Evolutionary conservation across 2,888 invertebrate genomes (phyloP).

Genomic region (Matsumyia berberina): DNA sequence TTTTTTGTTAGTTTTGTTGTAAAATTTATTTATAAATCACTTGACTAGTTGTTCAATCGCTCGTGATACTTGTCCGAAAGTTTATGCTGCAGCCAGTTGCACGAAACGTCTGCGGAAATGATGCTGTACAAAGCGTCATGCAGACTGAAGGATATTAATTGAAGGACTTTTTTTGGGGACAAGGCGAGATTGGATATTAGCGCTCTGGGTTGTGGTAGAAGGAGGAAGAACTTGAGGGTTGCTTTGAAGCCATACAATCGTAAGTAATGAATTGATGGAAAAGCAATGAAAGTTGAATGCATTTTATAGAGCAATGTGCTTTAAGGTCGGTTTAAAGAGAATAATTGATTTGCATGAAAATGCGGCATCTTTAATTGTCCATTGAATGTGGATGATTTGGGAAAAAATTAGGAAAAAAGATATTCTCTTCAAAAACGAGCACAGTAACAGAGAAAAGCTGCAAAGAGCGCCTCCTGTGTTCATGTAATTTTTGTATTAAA

Average conservation of each 20-base stretch:
- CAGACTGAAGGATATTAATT: conserved; percentile 55
- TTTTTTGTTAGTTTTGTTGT: conserved; percentile 29
- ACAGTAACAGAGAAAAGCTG: no score
- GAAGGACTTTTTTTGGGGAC: conserved; percentile 10
- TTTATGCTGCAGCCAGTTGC: conserved; percentile 47
- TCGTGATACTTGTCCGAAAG: conserved; percentile 22
- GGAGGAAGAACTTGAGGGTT: not conserved
- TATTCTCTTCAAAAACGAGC: no score
- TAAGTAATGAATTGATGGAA: conserved; percentile 30
- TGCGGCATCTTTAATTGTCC: no score
- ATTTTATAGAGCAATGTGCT: not conserved
- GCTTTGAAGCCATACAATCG: conserved; percentile 41
- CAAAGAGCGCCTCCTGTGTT: no score
- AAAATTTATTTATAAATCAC: conserved; percentile 63
- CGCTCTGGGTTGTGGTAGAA: not conserved
- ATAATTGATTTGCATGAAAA: not conserved
- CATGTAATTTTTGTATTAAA: no score
- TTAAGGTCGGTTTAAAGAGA: not conserved
- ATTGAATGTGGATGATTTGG: no score
- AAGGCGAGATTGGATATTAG: not conserved
- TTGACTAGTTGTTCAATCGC: conserved; percentile 18
- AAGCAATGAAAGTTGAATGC: conserved; percentile 26
- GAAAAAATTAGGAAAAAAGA: no score
- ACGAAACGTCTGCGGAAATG: conserved; percentile 26
- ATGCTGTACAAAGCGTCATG: conserved; percentile 40